Conservation (phyloP, 2,888 invertebrate species). For the Marronus borbonicus region DNA sequence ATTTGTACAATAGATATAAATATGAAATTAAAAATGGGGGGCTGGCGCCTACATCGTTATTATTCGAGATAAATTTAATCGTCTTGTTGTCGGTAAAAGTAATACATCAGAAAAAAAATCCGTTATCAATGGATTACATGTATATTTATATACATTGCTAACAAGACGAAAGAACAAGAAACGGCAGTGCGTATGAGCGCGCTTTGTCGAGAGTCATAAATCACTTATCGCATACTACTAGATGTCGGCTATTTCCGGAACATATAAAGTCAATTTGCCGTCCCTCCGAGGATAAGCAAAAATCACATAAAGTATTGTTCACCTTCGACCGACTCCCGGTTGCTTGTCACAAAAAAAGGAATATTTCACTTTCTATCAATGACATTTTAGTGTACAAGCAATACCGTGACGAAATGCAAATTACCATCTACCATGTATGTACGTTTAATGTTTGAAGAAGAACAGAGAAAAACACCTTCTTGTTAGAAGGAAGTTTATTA, state of each 20-base stretch:
- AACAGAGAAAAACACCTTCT: slow-evolving; percentile 6
- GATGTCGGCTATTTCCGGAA: slow-evolving; percentile 68
- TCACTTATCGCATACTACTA: slow-evolving; percentile 58
- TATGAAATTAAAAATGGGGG: no score
- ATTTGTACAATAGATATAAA: no score
- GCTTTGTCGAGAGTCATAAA: slow-evolving; percentile 59
- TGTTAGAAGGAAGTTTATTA: slow-evolving; percentile 5
- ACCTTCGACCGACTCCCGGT: slow-evolving; percentile 39
- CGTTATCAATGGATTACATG: neutral
- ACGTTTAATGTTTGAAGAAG: neutral
- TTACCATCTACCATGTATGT: slow-evolving; percentile 21
- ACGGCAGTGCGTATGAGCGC: slow-evolving; percentile 54
- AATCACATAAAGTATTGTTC: slow-evolving; percentile 47
- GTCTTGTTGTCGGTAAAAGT: neutral
- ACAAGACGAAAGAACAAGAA: slow-evolving; percentile 29
- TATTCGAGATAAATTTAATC: no score
- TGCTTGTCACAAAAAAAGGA: slow-evolving; percentile 11
- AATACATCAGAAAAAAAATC: neutral
- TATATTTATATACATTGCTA: neutral
- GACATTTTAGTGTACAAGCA: slow-evolving; percentile 35
- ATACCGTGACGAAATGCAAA: slow-evolving; percentile 33
- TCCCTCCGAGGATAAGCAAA: slow-evolving; percentile 41
- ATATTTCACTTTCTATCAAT: slow-evolving; percentile 40
- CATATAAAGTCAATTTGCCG: slow-evolving; percentile 68
- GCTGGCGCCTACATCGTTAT: no score